phyloP scores from a whole-genome alignment of 1,140 invertebrate genomes.

The Bombus huntii region DNA sequence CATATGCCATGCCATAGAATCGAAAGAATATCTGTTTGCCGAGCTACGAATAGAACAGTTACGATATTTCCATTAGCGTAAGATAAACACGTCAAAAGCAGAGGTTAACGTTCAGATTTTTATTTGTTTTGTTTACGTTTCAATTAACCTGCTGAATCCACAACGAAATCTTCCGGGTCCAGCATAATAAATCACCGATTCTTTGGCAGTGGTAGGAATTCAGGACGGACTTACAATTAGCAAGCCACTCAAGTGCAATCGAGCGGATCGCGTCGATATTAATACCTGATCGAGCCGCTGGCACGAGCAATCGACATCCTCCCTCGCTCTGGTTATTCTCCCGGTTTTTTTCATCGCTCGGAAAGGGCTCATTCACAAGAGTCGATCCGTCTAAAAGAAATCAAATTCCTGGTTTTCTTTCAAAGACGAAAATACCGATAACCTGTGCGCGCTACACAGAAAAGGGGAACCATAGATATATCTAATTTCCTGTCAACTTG shows the following conservation, averaged over 20 bases:
- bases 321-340: not conserved
- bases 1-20: too few species aligned
- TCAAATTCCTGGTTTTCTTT: not conserved
- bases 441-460: not conserved
- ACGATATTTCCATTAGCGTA: too few species aligned
- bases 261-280: conserved; percentile 15
- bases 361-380: not conserved
- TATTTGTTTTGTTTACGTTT: not conserved
- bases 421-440: not conserved
- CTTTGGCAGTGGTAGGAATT: not conserved
- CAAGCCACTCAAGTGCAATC: conserved; percentile 20
- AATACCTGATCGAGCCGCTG: conserved; percentile 23
- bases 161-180: not conserved
- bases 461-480: not conserved
- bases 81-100: too few species aligned
- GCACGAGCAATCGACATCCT: conserved; percentile 2
- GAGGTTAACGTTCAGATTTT: not conserved
- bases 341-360: too few species aligned
- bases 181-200: conserved; percentile 12
- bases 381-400: not conserved
- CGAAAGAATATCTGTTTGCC: not conserved
- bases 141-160: conserved; percentile 6
- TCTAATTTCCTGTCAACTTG: not conserved
- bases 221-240: conserved; percentile 15
- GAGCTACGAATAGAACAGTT: not conserved